Conservation (phyloP, 1,140 invertebrate genomes). For the Habropoda laboriosa region DNA sequence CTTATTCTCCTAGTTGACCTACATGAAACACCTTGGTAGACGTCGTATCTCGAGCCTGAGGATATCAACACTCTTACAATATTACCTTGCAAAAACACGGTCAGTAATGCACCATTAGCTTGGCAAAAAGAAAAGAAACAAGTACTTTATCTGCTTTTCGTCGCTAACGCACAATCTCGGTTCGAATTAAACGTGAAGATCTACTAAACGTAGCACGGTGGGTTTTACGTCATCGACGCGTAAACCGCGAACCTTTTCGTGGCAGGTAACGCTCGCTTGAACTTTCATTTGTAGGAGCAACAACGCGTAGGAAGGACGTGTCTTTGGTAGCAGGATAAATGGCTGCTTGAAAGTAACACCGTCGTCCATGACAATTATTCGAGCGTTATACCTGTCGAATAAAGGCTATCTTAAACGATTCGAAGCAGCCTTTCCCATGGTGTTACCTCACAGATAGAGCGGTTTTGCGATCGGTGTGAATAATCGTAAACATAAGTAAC, state of each 20-base stretch:
- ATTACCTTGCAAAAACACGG: background rate
- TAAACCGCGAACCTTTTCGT: slow-evolving; percentile 7
- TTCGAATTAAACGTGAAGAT: background rate
- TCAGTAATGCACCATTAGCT: background rate
- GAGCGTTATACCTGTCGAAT: background rate
- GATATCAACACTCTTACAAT: background rate
- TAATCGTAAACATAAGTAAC: background rate
- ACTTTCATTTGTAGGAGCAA: slow-evolving; percentile 47
- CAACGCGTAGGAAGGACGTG: slow-evolving; percentile 44
- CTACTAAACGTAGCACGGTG: background rate
- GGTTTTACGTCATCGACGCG: slow-evolving; percentile 14
- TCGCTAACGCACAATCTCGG: background rate
- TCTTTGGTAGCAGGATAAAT: slow-evolving; percentile 19
- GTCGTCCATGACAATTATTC: background rate
- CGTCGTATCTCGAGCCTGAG: background rate
- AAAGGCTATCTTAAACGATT: background rate
- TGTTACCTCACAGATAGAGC: background rate
- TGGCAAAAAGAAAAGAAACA: no score
- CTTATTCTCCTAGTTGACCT: slow-evolving; percentile 40
- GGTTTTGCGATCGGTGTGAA: background rate
- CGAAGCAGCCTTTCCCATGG: background rate
- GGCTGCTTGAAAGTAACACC: background rate
- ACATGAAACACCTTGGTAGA: slow-evolving; percentile 17
- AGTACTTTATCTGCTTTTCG: background rate
- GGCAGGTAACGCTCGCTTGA: slow-evolving; percentile 22